Conservation (phyloP, 2,113 vertebrate genomes). For the Tiliqua scincoides region DNA sequence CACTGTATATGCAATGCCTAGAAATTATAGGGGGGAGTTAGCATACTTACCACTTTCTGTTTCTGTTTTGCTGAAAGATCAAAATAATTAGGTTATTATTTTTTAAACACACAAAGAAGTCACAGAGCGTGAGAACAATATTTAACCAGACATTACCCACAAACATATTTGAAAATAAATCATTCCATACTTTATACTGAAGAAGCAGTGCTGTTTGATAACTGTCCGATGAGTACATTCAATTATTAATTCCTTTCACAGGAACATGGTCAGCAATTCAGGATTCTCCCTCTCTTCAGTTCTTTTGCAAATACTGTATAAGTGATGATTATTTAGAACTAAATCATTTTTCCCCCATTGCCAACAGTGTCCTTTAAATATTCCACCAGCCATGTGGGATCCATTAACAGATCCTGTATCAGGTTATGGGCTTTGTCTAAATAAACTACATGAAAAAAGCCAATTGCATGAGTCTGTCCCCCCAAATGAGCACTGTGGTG, state of each 20-base stretch:
- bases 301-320: not conserved
- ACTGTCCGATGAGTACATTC: not conserved
- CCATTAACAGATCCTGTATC: not conserved
- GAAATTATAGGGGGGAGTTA: fast-evolving
- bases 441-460: not conserved
- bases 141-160: not conserved
- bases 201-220: not conserved
- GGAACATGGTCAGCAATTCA: not conserved
- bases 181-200: not conserved
- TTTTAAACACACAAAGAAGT: not conserved
- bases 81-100: conserved; percentile 67
- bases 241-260: not conserved
- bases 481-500: not conserved
- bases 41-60: conserved; percentile 96
- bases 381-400: not conserved
- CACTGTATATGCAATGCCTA: fast-evolving
- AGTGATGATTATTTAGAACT: not conserved
- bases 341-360: not conserved
- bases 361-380: not conserved
- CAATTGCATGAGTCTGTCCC: not conserved
- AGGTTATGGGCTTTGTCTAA: not conserved
- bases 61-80: conserved; percentile 95
- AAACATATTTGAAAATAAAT: not conserved
- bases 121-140: not conserved
- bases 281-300: not conserved